Conservation (phyloP, 2,797 vertebrate genomes). For the Coregonus ussuriensis region DNA sequence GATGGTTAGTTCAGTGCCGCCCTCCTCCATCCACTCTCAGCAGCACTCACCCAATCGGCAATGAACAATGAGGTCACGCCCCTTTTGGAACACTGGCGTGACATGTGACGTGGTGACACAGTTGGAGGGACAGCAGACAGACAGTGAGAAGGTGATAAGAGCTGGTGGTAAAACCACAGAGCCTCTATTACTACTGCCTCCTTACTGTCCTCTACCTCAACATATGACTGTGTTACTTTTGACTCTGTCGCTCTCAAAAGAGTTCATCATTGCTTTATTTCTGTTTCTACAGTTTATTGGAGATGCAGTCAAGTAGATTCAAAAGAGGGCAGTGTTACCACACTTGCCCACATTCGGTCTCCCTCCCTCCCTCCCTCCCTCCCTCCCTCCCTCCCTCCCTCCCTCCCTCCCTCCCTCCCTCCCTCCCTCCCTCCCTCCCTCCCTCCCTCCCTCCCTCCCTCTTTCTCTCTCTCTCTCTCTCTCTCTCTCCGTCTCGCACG, state of each 20-base stretch:
- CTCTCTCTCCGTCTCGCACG: not conserved
- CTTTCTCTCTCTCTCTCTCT: slow-evolving; percentile 21
- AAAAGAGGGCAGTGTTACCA: slow-evolving; percentile 75
- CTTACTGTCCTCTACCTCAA: not conserved
- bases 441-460: not conserved
- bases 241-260: not conserved
- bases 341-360: slow-evolving; percentile 14
- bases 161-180: slow-evolving; percentile 18
- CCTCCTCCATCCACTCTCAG: not conserved
- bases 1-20: not conserved
- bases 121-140: slow-evolving; percentile 46
- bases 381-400: not conserved
- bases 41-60: not conserved
- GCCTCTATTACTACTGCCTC: slow-evolving; percentile 14
- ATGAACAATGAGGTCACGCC: not conserved
- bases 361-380: not conserved
- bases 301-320: slow-evolving; percentile 51
- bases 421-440: not conserved
- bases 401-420: not conserved
- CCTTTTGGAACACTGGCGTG: slow-evolving; percentile 3
- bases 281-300: not conserved
- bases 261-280: slow-evolving; percentile 6
- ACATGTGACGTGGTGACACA: slow-evolving; percentile 27
- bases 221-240: not conserved
- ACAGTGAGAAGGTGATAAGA: slow-evolving; percentile 43